These are phyloP conservation scores for Amblyopsis hoosieri DNA, from an alignment of 2,797 vertebrate genomes.

Conservation along the genomic window DNA sequence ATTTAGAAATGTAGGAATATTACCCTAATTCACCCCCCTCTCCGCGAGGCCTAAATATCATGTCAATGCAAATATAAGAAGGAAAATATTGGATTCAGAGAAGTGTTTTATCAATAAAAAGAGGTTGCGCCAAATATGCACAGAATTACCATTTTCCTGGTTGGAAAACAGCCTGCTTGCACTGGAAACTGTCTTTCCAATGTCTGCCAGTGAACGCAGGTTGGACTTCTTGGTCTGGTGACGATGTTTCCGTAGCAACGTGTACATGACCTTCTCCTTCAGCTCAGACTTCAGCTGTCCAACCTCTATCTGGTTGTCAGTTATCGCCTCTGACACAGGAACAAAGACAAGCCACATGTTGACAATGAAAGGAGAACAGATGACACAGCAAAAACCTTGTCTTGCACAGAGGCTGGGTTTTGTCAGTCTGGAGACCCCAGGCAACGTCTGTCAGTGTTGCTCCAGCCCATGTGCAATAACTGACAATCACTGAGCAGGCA, in stretches of 20 bases:
- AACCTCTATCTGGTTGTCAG: conserved; percentile 89
- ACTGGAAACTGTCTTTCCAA: conserved; percentile 97
- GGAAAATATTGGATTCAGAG: neutral
- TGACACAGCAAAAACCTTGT: too few species aligned
- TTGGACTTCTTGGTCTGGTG: conserved; percentile 99
- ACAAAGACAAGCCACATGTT: neutral
- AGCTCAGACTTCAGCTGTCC: conserved; percentile 88
- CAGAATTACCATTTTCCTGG: conserved; percentile 93
- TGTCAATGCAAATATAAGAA: neutral
- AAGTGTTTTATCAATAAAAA: conserved; percentile 4
- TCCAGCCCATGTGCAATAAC: too few species aligned
- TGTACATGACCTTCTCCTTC: conserved; percentile 95
- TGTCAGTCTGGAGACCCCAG: too few species aligned
- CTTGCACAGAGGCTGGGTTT: too few species aligned
- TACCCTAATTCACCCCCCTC: neutral
- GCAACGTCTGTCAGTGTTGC: too few species aligned
- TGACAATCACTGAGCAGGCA: too few species aligned
- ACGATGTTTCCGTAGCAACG: conserved; percentile 91
- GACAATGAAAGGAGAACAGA: neutral
- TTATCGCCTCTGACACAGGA: conserved; percentile 84
- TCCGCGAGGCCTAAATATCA: neutral
- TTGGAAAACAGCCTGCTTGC: conserved; percentile 95
- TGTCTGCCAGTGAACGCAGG: conserved; percentile 96
- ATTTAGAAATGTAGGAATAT: too few species aligned
- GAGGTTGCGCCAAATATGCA: conserved; percentile 54